A percentile compares a stretch with the other conserved stretches of the same genome.
Conservation (phyloP, 1,140 invertebrate species). For the Schlechtendalia chinensis region DNA sequence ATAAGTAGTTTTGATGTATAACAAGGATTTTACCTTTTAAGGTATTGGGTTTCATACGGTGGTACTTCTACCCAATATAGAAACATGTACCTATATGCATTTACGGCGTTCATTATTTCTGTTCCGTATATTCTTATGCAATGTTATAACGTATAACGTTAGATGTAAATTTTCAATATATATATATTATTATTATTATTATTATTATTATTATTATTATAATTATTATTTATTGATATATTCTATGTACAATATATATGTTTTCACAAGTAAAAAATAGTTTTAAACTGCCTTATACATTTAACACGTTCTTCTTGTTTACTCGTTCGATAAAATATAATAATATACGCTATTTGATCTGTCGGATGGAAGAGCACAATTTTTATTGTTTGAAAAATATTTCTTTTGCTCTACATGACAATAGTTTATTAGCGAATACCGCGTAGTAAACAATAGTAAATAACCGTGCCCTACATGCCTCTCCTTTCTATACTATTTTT, state of each 20-base stretch:
- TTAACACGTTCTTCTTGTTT: conserved; percentile 4
- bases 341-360: neutral
- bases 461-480: conserved; percentile 29
- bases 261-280: neutral
- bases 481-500: neutral
- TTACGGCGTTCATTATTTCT: conserved; percentile 1
- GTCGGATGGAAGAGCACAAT: neutral
- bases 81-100: neutral
- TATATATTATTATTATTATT: neutral
- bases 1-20: conserved; percentile 29
- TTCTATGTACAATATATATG: neutral
- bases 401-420: conserved; percentile 36
- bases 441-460: conserved; percentile 29
- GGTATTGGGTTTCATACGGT: conserved; percentile 1
- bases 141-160: neutral
- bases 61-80: conserved; percentile 9
- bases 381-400: conserved; percentile 43
- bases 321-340: neutral
- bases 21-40: conserved; percentile 42
- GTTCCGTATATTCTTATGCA: neutral
- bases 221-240: too few relatives aligned
- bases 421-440: conserved; percentile 41
- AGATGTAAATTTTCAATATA: conserved; percentile 2
- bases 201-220: neutral
- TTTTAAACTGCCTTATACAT: conserved; percentile 25